Base-by-base conservation (phyloP, 2,797 vertebrate species). In the Falco concolor region DNA sequence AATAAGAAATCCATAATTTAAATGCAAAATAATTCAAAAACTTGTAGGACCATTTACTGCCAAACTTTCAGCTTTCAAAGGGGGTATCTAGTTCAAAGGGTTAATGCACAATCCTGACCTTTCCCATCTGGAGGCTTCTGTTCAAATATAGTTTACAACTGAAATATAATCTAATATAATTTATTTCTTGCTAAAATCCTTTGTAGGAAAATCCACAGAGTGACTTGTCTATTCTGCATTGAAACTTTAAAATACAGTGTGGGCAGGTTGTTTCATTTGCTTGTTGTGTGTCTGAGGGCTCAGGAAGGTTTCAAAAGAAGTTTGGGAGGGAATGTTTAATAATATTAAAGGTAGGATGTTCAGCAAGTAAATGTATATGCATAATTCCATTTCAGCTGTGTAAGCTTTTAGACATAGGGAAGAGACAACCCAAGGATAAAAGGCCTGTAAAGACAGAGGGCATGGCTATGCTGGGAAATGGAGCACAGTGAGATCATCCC, bases 1-100 rank as follows among this genome's bases (percentile, higher is more conserved):
- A 97, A 97, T 95, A 96, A 94, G 93, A 98, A 97, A 97, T 94
- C n/a, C 73, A 95, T 80, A 6, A 95, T 97, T 97, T 94, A 97
- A 91, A 96, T 97, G 96, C 79, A 97, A 98, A 97, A 94, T 96
- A 96, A 96, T 93, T 95, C 72, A 92, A 96, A 96, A 97, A 87
- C 28, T 91, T 93, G 30, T 95, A 83, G 87, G 90, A 95, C 95
- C 92, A 89, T 96, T 97, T 96, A 42, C 94, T 96, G 80, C 69
- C 84, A 95, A 98, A 97, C 95, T 97, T 97, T 91, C 81, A 79
- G 90, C 75, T 95, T 96, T 97, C 91, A 95, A 96, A 97, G 89
- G 57, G 44, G 45, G 61, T 93, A 84, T 80, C 25, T 85, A 64
- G 93, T 96, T 95, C 94, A 93, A 93, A 94, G 83, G 68, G 84